Evolutionary conservation across 2,113 vertebrate species (phyloP).

Genomic region (Anhinga anhinga): DNA sequence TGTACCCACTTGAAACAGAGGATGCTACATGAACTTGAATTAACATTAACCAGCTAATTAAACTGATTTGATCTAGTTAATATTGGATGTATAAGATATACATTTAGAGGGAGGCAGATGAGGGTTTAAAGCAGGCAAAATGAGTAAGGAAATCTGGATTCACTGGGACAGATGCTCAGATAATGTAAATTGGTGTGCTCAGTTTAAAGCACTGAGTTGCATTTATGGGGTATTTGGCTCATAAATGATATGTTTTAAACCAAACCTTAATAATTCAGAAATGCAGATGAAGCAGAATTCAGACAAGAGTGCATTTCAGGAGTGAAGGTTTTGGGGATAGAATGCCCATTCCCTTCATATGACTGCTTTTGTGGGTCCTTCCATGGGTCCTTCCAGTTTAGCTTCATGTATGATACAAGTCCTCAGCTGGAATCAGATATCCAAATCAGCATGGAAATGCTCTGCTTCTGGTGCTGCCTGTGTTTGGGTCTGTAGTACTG

Average conservation of each 20-base stretch:
- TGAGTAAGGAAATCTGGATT: background rate
- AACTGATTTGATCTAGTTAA: constrained; percentile 4
- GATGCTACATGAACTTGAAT: background rate
- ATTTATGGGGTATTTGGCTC: background rate
- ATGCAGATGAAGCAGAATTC: background rate
- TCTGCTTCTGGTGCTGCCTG: background rate
- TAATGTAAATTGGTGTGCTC: background rate
- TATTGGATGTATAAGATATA: background rate
- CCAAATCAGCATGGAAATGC: background rate
- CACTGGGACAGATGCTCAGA: background rate
- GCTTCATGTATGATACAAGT: background rate
- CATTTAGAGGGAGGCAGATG: background rate
- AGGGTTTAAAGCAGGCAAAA: background rate
- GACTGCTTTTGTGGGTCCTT: background rate
- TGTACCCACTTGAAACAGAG: background rate
- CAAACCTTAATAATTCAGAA: background rate
- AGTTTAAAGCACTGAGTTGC: background rate
- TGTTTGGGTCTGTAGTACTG: background rate
- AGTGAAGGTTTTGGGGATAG: background rate
- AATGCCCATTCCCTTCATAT: background rate
- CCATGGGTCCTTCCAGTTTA: background rate
- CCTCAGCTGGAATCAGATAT: background rate
- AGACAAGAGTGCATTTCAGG: background rate
- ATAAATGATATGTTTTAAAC: background rate
- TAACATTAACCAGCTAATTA: constrained; percentile 12